phyloP scores from a whole-genome alignment of 2,888 invertebrate species.

The Drosophila robusta region DNA sequence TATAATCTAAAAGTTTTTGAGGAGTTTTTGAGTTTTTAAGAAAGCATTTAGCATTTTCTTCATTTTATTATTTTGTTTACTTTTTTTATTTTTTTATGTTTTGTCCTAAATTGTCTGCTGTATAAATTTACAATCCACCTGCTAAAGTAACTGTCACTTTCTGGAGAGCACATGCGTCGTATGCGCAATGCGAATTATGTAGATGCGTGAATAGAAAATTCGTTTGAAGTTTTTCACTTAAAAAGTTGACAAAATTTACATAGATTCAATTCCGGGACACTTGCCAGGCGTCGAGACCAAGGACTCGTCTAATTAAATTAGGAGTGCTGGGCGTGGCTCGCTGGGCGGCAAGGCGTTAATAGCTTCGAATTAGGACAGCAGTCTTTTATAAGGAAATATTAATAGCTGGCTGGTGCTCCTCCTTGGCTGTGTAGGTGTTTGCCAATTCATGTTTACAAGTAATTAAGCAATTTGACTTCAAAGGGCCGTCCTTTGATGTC shows the following conservation, averaged over 20 bases:
- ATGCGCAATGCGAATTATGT: constrained; percentile 57
- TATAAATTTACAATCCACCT: constrained; percentile 12
- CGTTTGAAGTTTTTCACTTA: constrained; percentile 71
- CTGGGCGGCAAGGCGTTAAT: constrained; percentile 74
- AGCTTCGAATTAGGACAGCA: constrained; percentile 61
- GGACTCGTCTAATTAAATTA: constrained; percentile 70
- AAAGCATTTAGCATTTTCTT: too few relatives aligned
- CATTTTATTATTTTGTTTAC: neutral
- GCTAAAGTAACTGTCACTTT: constrained; percentile 13
- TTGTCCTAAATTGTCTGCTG: neutral
- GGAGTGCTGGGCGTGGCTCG: constrained; percentile 65
- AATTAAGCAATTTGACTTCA: constrained; percentile 71
- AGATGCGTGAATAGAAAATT: constrained; percentile 56
- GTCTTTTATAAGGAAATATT: constrained; percentile 37
- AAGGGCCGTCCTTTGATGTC: constrained; percentile 62
- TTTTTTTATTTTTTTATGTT: too few relatives aligned
- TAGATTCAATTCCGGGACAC: constrained; percentile 52
- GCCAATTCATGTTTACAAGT: constrained; percentile 78
- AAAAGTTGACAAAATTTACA: constrained; percentile 73
- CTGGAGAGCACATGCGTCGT: constrained; percentile 22
- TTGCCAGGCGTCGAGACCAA: constrained; percentile 30
- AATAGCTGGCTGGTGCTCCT: constrained; percentile 40
- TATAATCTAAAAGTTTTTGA: too few relatives aligned
- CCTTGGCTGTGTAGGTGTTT: constrained; percentile 55
- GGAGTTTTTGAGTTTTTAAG: too few relatives aligned